Base-by-base conservation (phyloP, 2,888 invertebrate species). In the Philonicus albiceps region DNA sequence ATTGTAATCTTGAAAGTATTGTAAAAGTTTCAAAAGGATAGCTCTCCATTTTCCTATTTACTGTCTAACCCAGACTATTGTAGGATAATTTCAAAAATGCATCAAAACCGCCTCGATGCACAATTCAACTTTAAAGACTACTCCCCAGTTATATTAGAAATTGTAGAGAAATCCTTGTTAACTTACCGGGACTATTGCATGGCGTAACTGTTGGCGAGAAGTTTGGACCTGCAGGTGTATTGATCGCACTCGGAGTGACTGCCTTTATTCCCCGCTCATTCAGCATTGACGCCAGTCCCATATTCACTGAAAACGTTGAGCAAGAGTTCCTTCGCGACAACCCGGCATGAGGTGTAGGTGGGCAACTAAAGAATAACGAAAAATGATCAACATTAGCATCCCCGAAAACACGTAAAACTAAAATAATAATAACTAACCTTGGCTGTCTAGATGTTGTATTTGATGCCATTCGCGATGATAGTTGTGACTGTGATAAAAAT, bases 171-270 rank as follows among this genome's bases (percentile, higher is more conserved):
- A 55, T 7, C 2, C 8, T 19, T 64, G n/a, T 22, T 22, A 64
- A 22, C 86, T 88, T 92, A 89, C 95, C 95, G 1, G 97, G 97
- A 90, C 96, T 97, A 91, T 97, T 97, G 90, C 96, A 96, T 1
- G 97, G 97, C 6, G 97, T 97, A 7, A 97, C 97, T 0, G 97
- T 97, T 3, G 97, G 96, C 7, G 96, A 94, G 91, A 94, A 97
- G 88, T 94, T 94, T 2, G 93, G 93, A 37, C 94, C 95, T 73
- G 93, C 94, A 7, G 96, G 95, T 4, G 95, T 94, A 88, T 94
- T 93, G 0, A 94, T 91, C 72, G 94, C 94, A 74, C 95, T 95
- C 5, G 95, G 95, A n/a, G 95, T 95, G 0, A 94, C 95, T 16
- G 95, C 95, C 91, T 95, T 95, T 87, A 96, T 95, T 74, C 96